Percentiles rank a stretch among this genome's conserved stretches.
These are phyloP conservation scores for Telmatherina bonti DNA, from an alignment of 2,797 vertebrate species.

Conservation along the genomic window DNA sequence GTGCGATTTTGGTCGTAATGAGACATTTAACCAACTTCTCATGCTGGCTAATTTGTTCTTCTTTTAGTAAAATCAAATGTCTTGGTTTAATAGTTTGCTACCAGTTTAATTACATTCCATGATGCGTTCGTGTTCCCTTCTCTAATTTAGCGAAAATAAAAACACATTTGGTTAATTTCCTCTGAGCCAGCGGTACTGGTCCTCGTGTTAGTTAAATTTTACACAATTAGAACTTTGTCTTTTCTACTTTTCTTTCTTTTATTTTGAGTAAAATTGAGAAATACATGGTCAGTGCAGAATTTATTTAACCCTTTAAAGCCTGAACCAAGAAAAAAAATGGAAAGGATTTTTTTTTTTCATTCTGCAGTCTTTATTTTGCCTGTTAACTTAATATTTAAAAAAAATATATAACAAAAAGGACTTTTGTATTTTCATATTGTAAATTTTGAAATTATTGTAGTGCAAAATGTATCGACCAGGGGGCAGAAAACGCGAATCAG, in stretches of 20 bases:
- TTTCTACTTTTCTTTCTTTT: neutral
- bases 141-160: neutral
- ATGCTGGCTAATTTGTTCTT: neutral
- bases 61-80: neutral
- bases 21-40: neutral
- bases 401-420: too few species aligned
- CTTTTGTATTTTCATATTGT: too few species aligned
- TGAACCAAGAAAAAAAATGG: too few species aligned
- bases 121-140: neutral
- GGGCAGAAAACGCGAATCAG: too few species aligned
- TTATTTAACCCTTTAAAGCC: too few species aligned
- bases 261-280: neutral
- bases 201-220: neutral
- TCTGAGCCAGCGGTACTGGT: constrained; percentile 21
- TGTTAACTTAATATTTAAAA: too few species aligned
- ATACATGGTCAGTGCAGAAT: neutral
- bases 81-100: neutral
- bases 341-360: too few species aligned
- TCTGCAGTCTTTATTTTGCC: too few species aligned
- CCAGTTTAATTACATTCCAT: neutral
- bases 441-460: too few species aligned
- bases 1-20: neutral
- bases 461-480: too few species aligned
- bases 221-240: neutral
- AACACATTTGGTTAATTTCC: constrained; percentile 13